Conservation (phyloP, 2,888 invertebrate species). For the Polia nebulosa region DNA sequence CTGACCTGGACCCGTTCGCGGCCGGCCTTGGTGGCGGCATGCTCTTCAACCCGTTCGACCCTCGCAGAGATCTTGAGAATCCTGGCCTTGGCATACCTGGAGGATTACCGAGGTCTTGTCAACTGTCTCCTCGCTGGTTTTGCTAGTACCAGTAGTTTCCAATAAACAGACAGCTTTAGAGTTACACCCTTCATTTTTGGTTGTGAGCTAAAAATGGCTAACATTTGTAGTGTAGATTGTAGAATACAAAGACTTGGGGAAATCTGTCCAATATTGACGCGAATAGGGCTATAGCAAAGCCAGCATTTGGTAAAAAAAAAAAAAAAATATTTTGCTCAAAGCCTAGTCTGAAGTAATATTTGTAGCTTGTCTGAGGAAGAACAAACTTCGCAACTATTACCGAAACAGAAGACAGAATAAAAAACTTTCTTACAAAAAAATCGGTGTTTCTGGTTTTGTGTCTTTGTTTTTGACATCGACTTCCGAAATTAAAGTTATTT, state of each 20-base stretch:
- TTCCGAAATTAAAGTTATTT: too few relatives aligned
- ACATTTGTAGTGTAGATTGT: too few relatives aligned
- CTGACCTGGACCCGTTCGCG: conserved; percentile 95
- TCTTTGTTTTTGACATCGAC: too few relatives aligned
- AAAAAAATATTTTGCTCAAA: background rate
- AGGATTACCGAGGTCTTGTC: conserved; percentile 89
- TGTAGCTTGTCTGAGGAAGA: background rate
- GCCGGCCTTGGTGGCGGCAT: conserved; percentile 93
- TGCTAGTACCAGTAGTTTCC: too few relatives aligned
- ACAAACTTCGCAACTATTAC: too few relatives aligned
- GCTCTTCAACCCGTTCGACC: conserved; percentile 93
- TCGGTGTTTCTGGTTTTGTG: too few relatives aligned
- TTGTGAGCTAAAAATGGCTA: background rate
- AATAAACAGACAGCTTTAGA: background rate
- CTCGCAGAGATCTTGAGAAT: conserved; percentile 83
- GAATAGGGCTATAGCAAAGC: background rate
- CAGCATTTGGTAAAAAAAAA: too few relatives aligned
- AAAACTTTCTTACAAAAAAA: too few relatives aligned
- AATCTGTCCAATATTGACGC: background rate
- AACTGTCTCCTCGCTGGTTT: background rate
- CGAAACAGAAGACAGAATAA: too few relatives aligned
- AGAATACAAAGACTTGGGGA: background rate
- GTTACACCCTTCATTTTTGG: too few relatives aligned
- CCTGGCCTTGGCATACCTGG: conserved; percentile 91
- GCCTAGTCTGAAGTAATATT: background rate